Base-by-base conservation (phyloP, 1,140 invertebrate genomes). In the Neuroterus valhalla region DNA sequence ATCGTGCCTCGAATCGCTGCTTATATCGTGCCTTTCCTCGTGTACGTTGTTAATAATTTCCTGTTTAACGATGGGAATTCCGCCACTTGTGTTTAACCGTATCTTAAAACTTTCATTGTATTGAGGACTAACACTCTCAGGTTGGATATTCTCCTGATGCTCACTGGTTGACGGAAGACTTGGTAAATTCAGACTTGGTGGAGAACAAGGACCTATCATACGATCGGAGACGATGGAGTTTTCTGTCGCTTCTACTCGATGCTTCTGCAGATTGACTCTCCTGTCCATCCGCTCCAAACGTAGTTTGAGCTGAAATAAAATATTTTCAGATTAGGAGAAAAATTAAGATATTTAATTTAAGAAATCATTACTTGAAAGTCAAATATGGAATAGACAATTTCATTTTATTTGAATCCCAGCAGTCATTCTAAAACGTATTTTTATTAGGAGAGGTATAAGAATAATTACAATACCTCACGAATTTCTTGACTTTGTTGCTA, bases 281-380 rank as follows among this genome's bases (percentile, higher is more conserved):
- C 90, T 89, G 81, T 92, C 91, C 88, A 92, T 90, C 77, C 91
- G 91, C 74, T 90, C 91, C 78, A 92, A 78, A 12, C 91, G 90
- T 73, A 92, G 85, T 75, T 92, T 92, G 55, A 92, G 89, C 92
- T 92, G 80, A 23, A 90, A 91, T 38, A 38, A 38, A 38, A 38
- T 38, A 10, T 1, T 38, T 38, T 8, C 10, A 10, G 5, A 38
- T 38, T n/a, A n/a, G n/a, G n/a, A n/a, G n/a, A n/a, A n/a, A n/a
- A n/a, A n/a, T n/a, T n/a, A n/a, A n/a, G n/a, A n/a, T n/a, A n/a
- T n/a, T n/a, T n/a, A n/a, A n/a, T n/a, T n/a, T n/a, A n/a, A n/a
- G n/a, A n/a, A n/a, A n/a, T n/a, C n/a, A n/a, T n/a, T n/a, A n/a
- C 31, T 38, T 38, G 6, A 10, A 8, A 38, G 5, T 38, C 31